Base-by-base conservation (phyloP, 2,888 invertebrate species). In the Ectemnius cavifrons region DNA sequence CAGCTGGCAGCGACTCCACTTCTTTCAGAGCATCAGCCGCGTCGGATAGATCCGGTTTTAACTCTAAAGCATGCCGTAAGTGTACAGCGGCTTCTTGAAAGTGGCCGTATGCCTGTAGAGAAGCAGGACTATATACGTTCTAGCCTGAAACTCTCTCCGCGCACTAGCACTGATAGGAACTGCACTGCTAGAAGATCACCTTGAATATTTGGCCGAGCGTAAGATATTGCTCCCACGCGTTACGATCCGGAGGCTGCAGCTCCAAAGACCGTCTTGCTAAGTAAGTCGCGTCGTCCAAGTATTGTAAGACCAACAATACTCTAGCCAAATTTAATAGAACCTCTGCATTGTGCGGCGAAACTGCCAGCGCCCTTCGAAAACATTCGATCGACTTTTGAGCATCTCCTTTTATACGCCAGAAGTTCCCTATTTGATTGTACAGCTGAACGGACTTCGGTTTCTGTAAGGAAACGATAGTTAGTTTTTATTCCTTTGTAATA, bases 191-290 rank as follows among this genome's bases (percentile, higher is more conserved):
- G 28, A 27, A n/a, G 28, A 18, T 64, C 74, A 91, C 92, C 92
- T 97, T 97, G 88, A 97, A 96, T 90, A 97, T 97, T 91, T 97
- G 97, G 5, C 97, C 97, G 67, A 97, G 93, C 5, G 97, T 97
- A 90, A 97, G 96, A 92, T 97, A 97, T 91, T 97, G 97, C 88
- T 96, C 96, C 97, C 97, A 97, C 2, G 97, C 95, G 88, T 95
- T 96, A 87, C 96, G 95, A 88, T 96, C 96, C 0, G 96, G 95
- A 37, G 96, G 94, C 89, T 96, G 96, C 71, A 97, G 95, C 87
- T 96, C 96, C 56, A 97, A 92, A 14, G 97, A 97, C 66, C 96
- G 94, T 83, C 96, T 93, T 65, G 97, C 97, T 86, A 97, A 93
- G 88, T 96, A 96, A 83, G 97, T 96, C 57, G 97, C 97, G 91